Conservation (phyloP, 2,797 vertebrate species). For the Erethizon dorsatum region DNA sequence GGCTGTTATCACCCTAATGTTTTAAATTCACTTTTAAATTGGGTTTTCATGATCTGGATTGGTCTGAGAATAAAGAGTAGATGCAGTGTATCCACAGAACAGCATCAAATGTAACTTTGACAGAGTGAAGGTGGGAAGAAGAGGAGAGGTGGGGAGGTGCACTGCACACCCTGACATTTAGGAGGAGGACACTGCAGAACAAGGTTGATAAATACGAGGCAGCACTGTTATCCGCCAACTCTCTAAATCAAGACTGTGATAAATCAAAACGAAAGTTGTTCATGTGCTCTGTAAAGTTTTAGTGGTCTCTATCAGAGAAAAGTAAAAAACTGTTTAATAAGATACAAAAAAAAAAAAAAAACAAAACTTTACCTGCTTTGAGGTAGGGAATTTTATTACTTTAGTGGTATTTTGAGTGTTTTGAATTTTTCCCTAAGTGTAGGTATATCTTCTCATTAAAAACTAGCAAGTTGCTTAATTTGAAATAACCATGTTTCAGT, state of each 20-base stretch:
- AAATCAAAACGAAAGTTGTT: background rate
- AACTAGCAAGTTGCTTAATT: background rate
- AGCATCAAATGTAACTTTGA: background rate
- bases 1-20: background rate
- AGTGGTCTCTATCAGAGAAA: background rate
- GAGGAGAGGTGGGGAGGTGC: background rate
- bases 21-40: background rate
- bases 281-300: background rate
- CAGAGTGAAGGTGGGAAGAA: background rate
- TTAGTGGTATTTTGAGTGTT: background rate
- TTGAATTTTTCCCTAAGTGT: background rate
- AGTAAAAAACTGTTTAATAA: background rate
- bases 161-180: fast-evolving
- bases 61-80: background rate
- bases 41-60: background rate
- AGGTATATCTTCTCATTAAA: background rate
- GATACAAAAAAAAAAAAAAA: background rate
- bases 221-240: background rate
- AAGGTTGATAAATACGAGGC: background rate
- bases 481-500: background rate
- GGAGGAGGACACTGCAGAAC: background rate
- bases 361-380: background rate
- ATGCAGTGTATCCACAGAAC: background rate
- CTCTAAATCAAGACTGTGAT: background rate
- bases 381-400: background rate